A percentile compares a stretch with the other conserved stretches of the same genome.
Evolutionary conservation across 2,888 invertebrate species (phyloP).

Genomic region (Netelia inedita): DNA sequence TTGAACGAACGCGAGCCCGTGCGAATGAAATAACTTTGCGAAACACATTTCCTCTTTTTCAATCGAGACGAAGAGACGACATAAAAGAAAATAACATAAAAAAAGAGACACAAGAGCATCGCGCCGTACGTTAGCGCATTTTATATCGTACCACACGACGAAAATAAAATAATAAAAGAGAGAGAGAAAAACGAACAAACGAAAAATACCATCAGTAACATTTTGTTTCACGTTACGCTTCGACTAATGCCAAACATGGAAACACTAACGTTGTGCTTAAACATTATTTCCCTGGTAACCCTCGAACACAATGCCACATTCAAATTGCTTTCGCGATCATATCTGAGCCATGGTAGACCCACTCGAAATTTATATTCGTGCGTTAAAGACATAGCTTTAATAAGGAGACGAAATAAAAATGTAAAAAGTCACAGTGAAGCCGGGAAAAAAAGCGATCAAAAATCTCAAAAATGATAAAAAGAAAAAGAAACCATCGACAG

Average conservation of each 20-base stretch:
- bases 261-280: constrained; percentile 69
- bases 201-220: neutral
- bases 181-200: neutral
- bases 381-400: constrained; percentile 24
- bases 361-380: constrained; percentile 75
- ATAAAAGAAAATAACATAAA: neutral
- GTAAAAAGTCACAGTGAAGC: constrained; percentile 81
- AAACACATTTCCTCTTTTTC: too few relatives aligned
- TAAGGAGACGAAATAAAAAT: neutral
- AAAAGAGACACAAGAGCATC: neutral
- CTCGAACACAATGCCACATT: constrained; percentile 87
- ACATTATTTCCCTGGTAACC: constrained; percentile 68
- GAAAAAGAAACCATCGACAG: constrained; percentile 49
- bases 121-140: neutral
- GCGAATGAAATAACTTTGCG: neutral
- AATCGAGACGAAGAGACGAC: too few relatives aligned
- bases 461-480: constrained; percentile 33
- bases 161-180: neutral
- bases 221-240: constrained; percentile 49
- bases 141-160: neutral
- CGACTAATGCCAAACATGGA: constrained; percentile 70
- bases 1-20: neutral
- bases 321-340: constrained; percentile 87
- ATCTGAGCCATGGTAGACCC: constrained; percentile 87
- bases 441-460: constrained; percentile 86